Conservation (phyloP, 2,113 vertebrate genomes). For the Oceanodroma tethys region DNA sequence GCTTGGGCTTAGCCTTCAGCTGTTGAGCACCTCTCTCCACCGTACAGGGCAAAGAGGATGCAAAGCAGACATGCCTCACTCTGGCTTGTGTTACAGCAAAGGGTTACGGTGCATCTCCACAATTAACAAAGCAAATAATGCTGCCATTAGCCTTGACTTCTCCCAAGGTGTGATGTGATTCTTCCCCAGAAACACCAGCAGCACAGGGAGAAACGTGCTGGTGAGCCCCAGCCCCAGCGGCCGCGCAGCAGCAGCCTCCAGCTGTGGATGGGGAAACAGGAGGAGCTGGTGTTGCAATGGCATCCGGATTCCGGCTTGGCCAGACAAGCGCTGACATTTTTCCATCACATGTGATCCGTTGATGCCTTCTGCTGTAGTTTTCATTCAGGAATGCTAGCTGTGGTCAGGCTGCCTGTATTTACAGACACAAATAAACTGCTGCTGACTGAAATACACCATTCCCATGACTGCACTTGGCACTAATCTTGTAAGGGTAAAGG, state of each 20-base stretch:
- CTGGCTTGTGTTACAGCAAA: neutral
- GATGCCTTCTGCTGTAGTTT: neutral
- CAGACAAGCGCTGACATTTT: constrained; percentile 17
- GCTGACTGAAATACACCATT: constrained; percentile 25
- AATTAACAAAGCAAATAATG: neutral
- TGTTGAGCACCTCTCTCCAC: neutral
- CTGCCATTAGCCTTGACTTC: neutral
- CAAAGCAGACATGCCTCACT: neutral
- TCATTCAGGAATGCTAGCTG: constrained; percentile 43
- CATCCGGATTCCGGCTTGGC: neutral
- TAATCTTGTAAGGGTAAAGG: neutral
- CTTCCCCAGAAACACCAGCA: neutral
- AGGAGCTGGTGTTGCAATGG: neutral
- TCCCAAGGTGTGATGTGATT: neutral
- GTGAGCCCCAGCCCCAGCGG: neutral
- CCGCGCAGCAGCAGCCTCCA: neutral
- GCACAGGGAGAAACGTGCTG: neutral
- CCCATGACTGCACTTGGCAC: neutral
- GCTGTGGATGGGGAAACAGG: neutral
- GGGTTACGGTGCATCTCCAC: neutral
- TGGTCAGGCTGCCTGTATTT: constrained; percentile 13
- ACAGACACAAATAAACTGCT: constrained; percentile 33
- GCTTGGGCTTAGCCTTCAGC: neutral
- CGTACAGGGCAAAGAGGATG: neutral
- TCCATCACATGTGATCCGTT: neutral